Conservation (phyloP, 2,113 vertebrate species). For the Campylomormyrus numenius region DNA sequence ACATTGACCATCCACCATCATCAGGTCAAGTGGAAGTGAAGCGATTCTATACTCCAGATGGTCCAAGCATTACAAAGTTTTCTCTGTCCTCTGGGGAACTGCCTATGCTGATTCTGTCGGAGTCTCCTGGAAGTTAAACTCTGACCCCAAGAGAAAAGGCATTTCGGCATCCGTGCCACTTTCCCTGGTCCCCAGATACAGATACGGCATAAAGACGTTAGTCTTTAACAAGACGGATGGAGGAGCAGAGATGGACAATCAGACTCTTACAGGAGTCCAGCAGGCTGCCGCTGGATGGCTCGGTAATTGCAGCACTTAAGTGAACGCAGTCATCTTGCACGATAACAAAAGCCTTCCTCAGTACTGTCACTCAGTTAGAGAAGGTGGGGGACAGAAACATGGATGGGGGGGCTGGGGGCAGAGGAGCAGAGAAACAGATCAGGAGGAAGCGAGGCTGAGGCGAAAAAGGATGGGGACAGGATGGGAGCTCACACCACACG, state of each 20-base stretch:
- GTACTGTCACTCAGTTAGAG: background rate
- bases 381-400: background rate
- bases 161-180: background rate
- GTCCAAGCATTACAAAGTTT: background rate
- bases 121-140: background rate
- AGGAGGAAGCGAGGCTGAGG: background rate
- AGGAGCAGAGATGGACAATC: background rate
- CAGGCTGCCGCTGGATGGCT: background rate
- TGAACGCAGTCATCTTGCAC: background rate
- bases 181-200: background rate
- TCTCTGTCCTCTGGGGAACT: background rate
- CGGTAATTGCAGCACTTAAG: conserved; percentile 1
- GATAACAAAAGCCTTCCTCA: background rate
- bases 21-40: background rate
- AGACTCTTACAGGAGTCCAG: background rate
- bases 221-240: background rate
- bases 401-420: background rate
- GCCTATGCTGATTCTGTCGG: background rate
- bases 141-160: background rate
- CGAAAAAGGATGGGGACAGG: background rate
- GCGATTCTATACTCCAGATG: background rate
- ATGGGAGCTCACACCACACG: background rate
- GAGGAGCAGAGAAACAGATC: background rate
- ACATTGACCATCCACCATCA: background rate
- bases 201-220: background rate